phyloP scores from a whole-genome alignment of 2,113 vertebrate species.

The Pteronura brasiliensis region DNA sequence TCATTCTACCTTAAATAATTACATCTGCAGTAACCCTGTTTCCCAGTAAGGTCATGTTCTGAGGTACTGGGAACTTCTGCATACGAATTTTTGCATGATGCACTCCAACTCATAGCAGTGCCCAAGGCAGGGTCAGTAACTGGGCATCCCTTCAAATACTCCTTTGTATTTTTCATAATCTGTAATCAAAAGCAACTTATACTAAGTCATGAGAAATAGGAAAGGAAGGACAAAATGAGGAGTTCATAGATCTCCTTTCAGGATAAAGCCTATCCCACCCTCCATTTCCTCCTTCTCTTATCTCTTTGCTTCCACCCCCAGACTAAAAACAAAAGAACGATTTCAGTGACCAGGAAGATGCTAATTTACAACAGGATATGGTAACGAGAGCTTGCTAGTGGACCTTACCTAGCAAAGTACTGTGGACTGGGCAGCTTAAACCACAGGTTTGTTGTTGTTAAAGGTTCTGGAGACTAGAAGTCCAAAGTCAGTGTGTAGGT shows the following conservation, averaged over 20 bases:
- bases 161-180: neutral
- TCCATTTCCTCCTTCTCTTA: neutral
- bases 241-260: neutral
- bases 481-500: neutral
- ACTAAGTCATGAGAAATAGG: neutral
- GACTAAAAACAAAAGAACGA: neutral
- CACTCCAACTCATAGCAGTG: neutral
- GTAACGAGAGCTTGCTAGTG: neutral
- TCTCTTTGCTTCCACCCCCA: neutral
- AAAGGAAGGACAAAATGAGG: neutral
- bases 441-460: neutral
- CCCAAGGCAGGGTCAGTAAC: neutral
- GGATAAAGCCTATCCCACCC: no score
- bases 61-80: neutral
- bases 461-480: neutral
- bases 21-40: neutral
- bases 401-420: neutral
- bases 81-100: neutral
- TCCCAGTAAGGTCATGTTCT: neutral
- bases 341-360: neutral
- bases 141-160: neutral
- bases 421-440: neutral
- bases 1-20: neutral
- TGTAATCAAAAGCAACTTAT: neutral
- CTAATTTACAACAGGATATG: neutral